phyloP scores from a whole-genome alignment of 2,888 invertebrate species.

The Atethmia centrago region DNA sequence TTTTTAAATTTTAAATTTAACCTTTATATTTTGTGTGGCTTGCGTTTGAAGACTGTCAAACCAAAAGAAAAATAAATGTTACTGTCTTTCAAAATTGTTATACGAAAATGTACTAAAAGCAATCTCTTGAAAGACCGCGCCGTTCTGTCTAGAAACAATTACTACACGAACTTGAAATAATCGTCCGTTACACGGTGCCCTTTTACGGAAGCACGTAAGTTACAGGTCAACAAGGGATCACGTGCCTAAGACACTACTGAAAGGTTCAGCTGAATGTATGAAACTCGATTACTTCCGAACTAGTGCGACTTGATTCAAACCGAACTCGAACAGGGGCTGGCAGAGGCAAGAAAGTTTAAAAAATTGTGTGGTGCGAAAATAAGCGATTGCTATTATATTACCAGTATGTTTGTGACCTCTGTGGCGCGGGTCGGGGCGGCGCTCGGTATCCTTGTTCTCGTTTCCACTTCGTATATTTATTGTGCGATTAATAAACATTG shows the following conservation, averaged over 20 bases:
- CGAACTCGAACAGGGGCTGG: background rate
- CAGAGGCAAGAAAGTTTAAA: background rate
- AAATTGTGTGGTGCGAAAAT: too few relatives aligned
- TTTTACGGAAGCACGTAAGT: constrained; percentile 1
- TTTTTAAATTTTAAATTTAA: too few relatives aligned
- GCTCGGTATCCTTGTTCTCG: constrained; percentile 63
- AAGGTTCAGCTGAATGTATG: background rate
- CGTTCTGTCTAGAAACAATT: background rate
- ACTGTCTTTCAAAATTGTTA: background rate
- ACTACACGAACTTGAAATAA: background rate
- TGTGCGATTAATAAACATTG: constrained; percentile 46
- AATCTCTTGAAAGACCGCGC: constrained; percentile 3
- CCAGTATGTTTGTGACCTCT: constrained; percentile 14
- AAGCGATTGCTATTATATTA: background rate
- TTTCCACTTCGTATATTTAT: constrained; percentile 61
- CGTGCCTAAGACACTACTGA: background rate
- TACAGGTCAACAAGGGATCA: background rate
- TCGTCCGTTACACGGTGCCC: background rate
- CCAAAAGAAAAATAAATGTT: background rate
- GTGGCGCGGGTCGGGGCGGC: constrained; percentile 22
- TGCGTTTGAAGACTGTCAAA: background rate
- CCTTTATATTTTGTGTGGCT: background rate
- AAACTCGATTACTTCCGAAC: background rate
- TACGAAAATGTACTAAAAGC: constrained; percentile 17
- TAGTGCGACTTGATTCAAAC: background rate